These are phyloP conservation scores for Clarias gariepinus DNA, from an alignment of 2,113 vertebrate genomes.

Conservation along the genomic window DNA sequence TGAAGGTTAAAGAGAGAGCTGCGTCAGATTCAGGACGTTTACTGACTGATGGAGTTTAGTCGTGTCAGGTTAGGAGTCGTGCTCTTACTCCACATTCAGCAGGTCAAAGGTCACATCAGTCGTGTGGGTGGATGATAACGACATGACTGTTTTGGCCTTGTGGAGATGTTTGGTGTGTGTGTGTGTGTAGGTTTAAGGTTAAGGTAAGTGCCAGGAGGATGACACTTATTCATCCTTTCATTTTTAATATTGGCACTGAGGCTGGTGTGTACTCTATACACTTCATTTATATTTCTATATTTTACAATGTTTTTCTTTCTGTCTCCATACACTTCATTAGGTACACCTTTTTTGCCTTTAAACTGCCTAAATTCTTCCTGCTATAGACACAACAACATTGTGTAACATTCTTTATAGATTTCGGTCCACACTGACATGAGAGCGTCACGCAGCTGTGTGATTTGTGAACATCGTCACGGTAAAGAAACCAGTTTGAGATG, in stretches of 20 bases:
- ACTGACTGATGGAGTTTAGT: background rate
- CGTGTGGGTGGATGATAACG: background rate
- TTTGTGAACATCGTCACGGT: no score
- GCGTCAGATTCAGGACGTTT: background rate
- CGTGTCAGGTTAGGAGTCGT: background rate
- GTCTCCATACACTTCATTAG: no score
- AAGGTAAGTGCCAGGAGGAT: background rate
- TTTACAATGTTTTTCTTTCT: no score
- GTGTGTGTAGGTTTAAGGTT: background rate
- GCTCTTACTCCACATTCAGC: background rate
- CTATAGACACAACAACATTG: no score
- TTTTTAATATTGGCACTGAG: background rate
- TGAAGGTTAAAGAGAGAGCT: background rate
- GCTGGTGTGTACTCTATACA: background rate
- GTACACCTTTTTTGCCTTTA: no score
- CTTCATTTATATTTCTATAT: background rate
- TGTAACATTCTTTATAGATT: no score
- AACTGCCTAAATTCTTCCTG: no score
- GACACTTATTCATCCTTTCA: background rate
- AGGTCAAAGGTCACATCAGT: constrained; percentile 18
- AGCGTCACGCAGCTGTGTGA: no score
- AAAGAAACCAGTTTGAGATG: no score
- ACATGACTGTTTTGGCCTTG: background rate
- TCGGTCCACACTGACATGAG: no score
- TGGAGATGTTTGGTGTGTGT: background rate